Percentiles rank a stretch among this genome's conserved stretches.
These are phyloP conservation scores for Cetonia aurata DNA, from an alignment of 2,888 invertebrate species.

Conservation along the genomic window DNA sequence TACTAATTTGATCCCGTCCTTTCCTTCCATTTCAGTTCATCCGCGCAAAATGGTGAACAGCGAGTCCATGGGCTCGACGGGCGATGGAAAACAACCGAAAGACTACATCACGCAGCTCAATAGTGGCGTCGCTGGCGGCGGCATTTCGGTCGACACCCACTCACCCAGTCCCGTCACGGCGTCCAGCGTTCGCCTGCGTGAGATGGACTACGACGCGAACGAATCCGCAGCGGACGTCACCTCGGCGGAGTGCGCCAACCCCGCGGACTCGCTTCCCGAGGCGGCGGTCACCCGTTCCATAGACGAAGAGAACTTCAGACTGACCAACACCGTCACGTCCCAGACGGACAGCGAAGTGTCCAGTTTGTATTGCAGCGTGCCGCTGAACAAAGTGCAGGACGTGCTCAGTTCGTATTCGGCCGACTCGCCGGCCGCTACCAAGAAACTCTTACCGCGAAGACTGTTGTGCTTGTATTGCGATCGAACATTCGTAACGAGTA, in stretches of 20 bases:
- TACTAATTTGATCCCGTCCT: constrained; percentile 1
- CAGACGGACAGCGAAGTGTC: constrained; percentile 50
- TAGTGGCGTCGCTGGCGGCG: constrained; percentile 49
- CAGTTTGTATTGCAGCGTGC: constrained; percentile 63
- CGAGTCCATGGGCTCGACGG: constrained; percentile 60
- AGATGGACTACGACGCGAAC: constrained; percentile 54
- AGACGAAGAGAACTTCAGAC: constrained; percentile 47
- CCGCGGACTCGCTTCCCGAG: constrained; percentile 57
- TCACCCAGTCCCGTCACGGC: constrained; percentile 55
- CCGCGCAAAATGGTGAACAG: constrained; percentile 61
- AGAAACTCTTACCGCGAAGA: constrained; percentile 56
- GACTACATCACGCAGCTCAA: constrained; percentile 56
- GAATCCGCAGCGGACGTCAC: constrained; percentile 55
- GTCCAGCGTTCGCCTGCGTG: constrained; percentile 53
- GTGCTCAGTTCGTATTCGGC: constrained; percentile 53
- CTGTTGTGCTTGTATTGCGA: constrained; percentile 67
- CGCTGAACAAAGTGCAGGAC: constrained; percentile 61
- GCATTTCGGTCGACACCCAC: constrained; percentile 47
- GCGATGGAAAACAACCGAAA: constrained; percentile 58
- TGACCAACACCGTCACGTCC: constrained; percentile 31
- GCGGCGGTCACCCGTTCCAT: constrained; percentile 53
- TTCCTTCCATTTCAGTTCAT: constrained; percentile 35
- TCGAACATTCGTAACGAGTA: constrained; percentile 64
- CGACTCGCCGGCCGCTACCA: constrained; percentile 44
- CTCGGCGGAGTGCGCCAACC: constrained; percentile 52